phyloP scores from a whole-genome alignment of 2,113 vertebrate species.

The Galbula dea region DNA sequence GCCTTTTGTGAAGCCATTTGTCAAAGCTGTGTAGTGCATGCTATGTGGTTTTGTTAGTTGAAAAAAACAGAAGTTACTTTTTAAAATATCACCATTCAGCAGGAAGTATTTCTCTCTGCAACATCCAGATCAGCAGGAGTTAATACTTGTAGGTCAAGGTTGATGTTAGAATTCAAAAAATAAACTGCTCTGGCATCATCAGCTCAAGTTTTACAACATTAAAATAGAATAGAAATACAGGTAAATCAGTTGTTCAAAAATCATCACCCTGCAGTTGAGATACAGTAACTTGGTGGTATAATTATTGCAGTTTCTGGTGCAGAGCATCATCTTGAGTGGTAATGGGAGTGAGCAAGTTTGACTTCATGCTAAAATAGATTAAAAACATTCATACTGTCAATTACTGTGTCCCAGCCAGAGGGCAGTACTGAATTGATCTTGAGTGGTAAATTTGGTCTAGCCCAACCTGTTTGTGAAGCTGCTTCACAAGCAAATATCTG shows the following conservation, averaged over 20 bases:
- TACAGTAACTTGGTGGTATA: background rate
- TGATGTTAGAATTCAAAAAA: background rate
- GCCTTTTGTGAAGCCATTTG: no score
- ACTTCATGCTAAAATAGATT: background rate
- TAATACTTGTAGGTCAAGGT: background rate
- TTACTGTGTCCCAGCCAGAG: background rate
- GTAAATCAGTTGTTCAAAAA: background rate
- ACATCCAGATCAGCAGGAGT: background rate
- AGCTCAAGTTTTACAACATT: background rate
- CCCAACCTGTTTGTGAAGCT: background rate
- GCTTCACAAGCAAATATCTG: background rate
- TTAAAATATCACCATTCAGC: background rate
- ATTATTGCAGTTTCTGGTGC: background rate
- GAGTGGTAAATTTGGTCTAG: background rate
- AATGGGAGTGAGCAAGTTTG: background rate
- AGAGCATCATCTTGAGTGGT: background rate
- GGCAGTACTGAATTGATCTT: background rate
- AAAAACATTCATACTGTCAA: background rate
- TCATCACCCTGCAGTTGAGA: background rate
- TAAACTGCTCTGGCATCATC: background rate
- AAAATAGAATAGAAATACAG: background rate
- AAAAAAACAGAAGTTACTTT: background rate
- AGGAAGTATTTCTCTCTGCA: background rate
- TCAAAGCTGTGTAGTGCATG: background rate
- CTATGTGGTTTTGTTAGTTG: background rate